Conservation (phyloP, 2,113 vertebrate genomes). For the Gopherus evgoodei region DNA sequence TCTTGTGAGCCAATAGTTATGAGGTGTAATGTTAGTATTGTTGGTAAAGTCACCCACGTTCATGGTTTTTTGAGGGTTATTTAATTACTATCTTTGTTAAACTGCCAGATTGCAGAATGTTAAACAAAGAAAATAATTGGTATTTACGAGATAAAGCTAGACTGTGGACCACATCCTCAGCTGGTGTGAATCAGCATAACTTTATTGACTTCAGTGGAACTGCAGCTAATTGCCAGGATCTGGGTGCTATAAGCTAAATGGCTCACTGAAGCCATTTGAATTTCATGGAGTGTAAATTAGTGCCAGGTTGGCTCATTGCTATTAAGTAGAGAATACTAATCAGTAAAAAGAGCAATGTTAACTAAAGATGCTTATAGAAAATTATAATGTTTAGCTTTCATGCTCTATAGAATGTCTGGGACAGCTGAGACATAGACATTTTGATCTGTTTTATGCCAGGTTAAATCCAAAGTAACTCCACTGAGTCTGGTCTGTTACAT, state of each 20-base stretch:
- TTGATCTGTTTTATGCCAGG: neutral
- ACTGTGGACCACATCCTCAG: neutral
- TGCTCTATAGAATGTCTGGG: neutral
- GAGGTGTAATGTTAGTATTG: too few relatives aligned
- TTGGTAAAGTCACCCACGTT: too few relatives aligned
- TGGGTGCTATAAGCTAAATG: neutral
- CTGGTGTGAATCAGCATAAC: neutral
- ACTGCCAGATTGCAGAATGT: too few relatives aligned
- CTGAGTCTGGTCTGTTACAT: fast-evolving
- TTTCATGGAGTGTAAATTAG: neutral
- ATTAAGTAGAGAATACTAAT: neutral
- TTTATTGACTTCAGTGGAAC: neutral
- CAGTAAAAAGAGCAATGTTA: fast-evolving
- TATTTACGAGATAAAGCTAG: too few relatives aligned
- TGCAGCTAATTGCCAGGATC: neutral
- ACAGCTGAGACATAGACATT: fast-evolving
- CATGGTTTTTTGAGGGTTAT: too few relatives aligned
- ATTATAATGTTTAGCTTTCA: neutral
- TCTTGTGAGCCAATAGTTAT: too few relatives aligned
- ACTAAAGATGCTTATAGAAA: neutral
- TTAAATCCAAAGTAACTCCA: neutral
- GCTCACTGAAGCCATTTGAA: neutral
- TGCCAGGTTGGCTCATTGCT: neutral
- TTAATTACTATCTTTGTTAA: too few relatives aligned
- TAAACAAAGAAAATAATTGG: too few relatives aligned